These are phyloP conservation scores for Tragelaphus strepsiceros DNA, from an alignment of 2,113 vertebrate genomes.

Conservation along the genomic window DNA sequence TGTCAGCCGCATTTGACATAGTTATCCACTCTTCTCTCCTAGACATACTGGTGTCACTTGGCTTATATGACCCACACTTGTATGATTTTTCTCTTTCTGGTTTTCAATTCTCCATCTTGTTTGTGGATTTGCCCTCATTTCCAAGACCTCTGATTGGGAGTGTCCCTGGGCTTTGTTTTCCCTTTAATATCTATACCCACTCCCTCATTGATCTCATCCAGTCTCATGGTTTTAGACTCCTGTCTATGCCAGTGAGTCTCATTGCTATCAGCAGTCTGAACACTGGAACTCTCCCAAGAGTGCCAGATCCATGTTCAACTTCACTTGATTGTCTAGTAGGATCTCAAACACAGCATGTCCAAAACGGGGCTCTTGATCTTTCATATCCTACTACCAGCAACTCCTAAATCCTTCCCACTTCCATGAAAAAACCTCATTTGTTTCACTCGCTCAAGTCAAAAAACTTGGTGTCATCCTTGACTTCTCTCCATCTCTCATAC, in stretches of 20 bases:
- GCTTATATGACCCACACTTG: neutral
- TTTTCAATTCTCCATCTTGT: neutral
- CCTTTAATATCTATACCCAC: neutral
- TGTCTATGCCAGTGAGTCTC: neutral
- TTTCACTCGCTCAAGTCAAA: neutral
- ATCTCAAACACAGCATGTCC: neutral
- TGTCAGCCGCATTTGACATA: neutral
- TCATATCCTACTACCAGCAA: neutral
- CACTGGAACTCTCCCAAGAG: neutral
- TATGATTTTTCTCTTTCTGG: neutral
- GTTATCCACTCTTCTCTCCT: neutral
- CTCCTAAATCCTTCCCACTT: neutral
- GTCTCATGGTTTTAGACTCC: neutral
- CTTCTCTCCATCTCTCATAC: neutral
- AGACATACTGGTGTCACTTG: neutral
- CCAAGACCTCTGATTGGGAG: neutral
- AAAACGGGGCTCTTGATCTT: neutral
- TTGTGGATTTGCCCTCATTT: neutral
- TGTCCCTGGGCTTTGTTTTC: neutral
- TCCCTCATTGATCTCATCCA: neutral
- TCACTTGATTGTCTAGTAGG: neutral
- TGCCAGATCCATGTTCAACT: neutral
- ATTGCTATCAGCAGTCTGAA: neutral
- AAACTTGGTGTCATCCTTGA: neutral
- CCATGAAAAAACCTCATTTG: neutral